These are phyloP conservation scores for Protobothrops mucrosquamatus DNA, from an alignment of 2,113 vertebrate species.

Conservation along the genomic window DNA sequence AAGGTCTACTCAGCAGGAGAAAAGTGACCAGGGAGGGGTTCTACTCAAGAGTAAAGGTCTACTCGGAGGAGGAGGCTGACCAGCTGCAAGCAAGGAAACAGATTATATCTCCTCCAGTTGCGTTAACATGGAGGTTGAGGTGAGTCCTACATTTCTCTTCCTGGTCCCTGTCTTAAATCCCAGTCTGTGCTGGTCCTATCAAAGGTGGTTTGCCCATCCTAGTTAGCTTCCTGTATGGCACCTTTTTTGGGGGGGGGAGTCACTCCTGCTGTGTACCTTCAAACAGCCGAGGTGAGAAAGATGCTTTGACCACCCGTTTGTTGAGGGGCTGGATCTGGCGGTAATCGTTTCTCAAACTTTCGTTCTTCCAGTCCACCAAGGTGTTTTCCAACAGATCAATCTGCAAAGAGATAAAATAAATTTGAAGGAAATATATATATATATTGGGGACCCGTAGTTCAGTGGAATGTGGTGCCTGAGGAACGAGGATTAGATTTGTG, in stretches of 20 bases:
- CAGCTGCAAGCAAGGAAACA: not conserved
- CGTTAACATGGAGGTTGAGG: not conserved
- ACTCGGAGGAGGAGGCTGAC: not conserved
- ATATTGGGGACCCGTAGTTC: too few relatives aligned
- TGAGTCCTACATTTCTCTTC: not conserved
- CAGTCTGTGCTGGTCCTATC: not conserved
- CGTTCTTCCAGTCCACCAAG: slow-evolving; percentile 79
- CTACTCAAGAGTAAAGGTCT: not conserved
- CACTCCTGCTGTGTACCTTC: slow-evolving; percentile 58
- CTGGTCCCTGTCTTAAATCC: not conserved
- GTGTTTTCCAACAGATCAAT: slow-evolving; percentile 80
- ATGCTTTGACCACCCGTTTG: slow-evolving; percentile 78
- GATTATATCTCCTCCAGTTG: not conserved
- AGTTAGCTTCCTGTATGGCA: not conserved
- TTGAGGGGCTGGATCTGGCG: slow-evolving; percentile 80
- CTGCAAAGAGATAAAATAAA: slow-evolving; percentile 46
- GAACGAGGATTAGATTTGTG: too few relatives aligned
- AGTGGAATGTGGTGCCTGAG: too few relatives aligned
- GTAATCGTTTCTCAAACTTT: slow-evolving; percentile 80
- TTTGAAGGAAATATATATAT: not conserved
- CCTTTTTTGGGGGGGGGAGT: not conserved
- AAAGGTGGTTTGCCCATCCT: not conserved
- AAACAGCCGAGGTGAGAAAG: slow-evolving; percentile 65
- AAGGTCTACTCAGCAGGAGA: not conserved
- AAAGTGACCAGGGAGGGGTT: not conserved